Conservation (phyloP, 2,888 invertebrate genomes). For the Heliconius sara region DNA sequence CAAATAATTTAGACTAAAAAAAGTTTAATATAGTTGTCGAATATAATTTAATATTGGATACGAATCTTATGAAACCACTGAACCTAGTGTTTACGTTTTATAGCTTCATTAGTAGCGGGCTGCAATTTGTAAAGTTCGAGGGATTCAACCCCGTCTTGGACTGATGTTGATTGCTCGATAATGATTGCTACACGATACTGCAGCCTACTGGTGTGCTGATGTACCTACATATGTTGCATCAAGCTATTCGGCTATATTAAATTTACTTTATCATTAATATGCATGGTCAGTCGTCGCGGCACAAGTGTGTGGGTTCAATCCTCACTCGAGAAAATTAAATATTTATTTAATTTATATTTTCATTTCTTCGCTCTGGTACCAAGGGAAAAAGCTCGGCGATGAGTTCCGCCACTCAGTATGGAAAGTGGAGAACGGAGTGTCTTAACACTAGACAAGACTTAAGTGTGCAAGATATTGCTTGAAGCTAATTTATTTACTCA, state of each 20-base stretch:
- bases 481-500: no score
- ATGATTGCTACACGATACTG: constrained; percentile 33
- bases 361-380: no score
- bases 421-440: no score
- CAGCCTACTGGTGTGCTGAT: not conserved
- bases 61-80: constrained; percentile 17
- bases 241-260: not conserved
- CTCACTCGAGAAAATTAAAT: no score
- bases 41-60: constrained; percentile 8
- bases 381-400: no score
- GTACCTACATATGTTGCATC: not conserved
- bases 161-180: constrained; percentile 41
- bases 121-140: constrained; percentile 43
- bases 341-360: no score
- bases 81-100: constrained; percentile 25
- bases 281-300: no score
- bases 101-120: constrained; percentile 46
- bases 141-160: constrained; percentile 44
- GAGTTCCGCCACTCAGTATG: no score
- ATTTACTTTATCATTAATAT: not conserved
- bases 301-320: no score
- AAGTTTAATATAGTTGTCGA: not conserved
- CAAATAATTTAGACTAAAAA: not conserved
- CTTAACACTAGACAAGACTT: no score
- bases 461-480: no score